Conservation (phyloP, 2,888 invertebrate species). For the Bombylius major region DNA sequence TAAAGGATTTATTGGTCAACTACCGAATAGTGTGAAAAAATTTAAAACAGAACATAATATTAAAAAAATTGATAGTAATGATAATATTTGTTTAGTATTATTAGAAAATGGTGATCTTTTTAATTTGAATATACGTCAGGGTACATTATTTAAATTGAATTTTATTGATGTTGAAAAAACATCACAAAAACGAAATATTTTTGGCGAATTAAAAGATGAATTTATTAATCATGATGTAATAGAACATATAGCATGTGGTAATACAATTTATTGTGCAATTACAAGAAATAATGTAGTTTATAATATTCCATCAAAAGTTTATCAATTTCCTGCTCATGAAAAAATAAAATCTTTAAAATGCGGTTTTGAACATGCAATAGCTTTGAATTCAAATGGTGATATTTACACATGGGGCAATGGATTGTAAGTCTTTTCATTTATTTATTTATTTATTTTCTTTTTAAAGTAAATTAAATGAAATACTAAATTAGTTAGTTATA, state of each 20-base stretch:
- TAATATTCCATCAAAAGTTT: conserved; percentile 45
- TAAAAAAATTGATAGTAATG: conserved; percentile 21
- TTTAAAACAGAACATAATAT: conserved; percentile 19
- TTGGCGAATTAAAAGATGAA: conserved; percentile 16
- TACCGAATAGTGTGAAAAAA: conserved; percentile 12
- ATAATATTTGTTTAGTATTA: conserved; percentile 26
- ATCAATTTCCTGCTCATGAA: conserved; percentile 40
- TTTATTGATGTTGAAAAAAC: conserved; percentile 4
- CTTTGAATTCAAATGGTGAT: conserved; percentile 55
- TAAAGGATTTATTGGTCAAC: conserved; percentile 20
- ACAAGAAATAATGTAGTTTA: conserved; percentile 43
- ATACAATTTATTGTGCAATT: conserved; percentile 37
- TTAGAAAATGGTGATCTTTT: conserved; percentile 25
- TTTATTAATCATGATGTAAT: conserved; percentile 23
- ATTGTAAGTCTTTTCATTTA: conserved; percentile 43
- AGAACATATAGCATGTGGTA: conserved; percentile 37
- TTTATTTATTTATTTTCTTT: background rate
- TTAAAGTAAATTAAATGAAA: background rate
- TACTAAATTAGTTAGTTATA: background rate
- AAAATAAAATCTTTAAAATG: conserved; percentile 52
- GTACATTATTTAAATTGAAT: conserved; percentile 8
- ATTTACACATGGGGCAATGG: conserved; percentile 77
- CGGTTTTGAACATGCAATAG: conserved; percentile 69
- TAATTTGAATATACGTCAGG: conserved; percentile 16
- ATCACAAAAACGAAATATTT: conserved; percentile 22